Conservation (phyloP, 2,888 invertebrate species). For the Dysmachus trigonus region DNA sequence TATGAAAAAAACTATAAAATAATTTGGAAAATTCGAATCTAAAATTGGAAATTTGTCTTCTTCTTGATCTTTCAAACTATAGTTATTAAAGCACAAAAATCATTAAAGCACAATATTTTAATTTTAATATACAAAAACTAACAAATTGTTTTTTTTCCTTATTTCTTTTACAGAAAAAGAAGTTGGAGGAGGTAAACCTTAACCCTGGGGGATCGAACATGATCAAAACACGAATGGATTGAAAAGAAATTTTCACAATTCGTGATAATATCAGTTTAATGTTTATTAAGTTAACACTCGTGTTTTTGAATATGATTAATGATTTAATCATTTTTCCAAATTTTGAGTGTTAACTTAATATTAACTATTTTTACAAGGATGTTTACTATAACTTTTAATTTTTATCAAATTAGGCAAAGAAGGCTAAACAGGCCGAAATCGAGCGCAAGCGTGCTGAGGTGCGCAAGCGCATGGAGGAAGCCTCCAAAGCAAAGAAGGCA, state of each 20-base stretch:
- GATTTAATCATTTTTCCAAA: neutral
- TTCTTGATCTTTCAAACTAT: neutral
- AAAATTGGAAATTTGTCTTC: neutral
- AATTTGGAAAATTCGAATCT: neutral
- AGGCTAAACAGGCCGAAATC: slow-evolving; percentile 97
- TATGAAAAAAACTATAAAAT: no score
- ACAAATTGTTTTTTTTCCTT: slow-evolving; percentile 56
- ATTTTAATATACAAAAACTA: neutral
- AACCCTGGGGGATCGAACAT: no score
- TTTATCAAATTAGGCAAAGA: slow-evolving; percentile 78
- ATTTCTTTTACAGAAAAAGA: slow-evolving; percentile 77
- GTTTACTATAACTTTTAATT: slow-evolving; percentile 41
- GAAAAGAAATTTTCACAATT: neutral
- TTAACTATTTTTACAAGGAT: slow-evolving; percentile 55
- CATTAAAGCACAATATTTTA: neutral
- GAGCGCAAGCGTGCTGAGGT: slow-evolving; percentile 99
- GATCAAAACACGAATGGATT: neutral
- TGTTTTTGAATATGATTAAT: neutral
- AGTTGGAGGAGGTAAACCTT: slow-evolving; percentile 80
- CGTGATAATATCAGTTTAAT: neutral
- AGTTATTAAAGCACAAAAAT: neutral
- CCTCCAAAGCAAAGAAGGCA: slow-evolving; percentile 97
- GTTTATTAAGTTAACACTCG: neutral
- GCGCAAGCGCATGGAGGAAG: slow-evolving; percentile 98
- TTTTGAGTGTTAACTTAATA: neutral